These are phyloP conservation scores for Strix aluco DNA, from an alignment of 2,113 vertebrate species.

Conservation along the genomic window DNA sequence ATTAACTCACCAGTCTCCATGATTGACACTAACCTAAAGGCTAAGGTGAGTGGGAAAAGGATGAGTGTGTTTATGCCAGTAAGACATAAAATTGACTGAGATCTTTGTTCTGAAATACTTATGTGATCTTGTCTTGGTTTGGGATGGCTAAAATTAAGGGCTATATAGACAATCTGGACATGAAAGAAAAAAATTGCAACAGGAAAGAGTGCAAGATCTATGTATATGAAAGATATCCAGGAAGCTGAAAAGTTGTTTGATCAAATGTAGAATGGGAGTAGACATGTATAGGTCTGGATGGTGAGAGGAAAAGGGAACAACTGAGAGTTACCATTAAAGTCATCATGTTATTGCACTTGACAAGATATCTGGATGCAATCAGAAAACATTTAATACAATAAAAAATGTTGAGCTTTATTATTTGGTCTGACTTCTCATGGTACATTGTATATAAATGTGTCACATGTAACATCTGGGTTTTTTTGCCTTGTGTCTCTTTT, in stretches of 20 bases:
- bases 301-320: background rate
- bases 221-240: background rate
- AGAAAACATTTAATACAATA: background rate
- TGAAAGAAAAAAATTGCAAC: background rate
- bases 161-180: background rate
- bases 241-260: background rate
- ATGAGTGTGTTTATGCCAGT: background rate
- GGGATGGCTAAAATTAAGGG: background rate
- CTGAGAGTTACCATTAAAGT: background rate
- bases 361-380: background rate
- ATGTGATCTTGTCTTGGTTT: background rate
- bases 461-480: rapidly evolving
- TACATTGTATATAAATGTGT: background rate
- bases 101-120: background rate
- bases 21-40: background rate
- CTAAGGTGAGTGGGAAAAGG: background rate
- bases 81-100: background rate
- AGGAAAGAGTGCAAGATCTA: background rate
- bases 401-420: background rate
- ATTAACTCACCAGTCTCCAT: background rate
- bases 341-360: background rate
- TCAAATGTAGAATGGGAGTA: background rate
- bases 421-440: background rate
- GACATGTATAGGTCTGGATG: background rate
- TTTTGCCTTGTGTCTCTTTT: background rate